These are phyloP conservation scores for Schizopygopsis malacanthus DNA, from an alignment of 2,797 vertebrate species.

Conservation along the genomic window DNA sequence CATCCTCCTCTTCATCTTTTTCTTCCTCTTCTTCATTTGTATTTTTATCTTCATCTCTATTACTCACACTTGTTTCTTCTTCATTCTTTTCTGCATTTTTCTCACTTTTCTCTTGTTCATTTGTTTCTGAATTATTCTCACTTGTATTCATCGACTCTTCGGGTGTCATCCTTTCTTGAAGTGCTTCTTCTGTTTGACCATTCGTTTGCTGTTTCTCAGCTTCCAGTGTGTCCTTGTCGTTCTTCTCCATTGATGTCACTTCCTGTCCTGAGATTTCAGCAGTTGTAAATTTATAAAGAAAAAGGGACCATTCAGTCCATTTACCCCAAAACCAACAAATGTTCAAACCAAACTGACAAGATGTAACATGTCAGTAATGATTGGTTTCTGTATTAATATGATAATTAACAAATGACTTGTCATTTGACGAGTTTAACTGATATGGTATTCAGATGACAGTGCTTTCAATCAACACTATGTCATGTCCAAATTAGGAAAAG, in stretches of 20 bases:
- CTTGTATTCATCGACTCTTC: neutral
- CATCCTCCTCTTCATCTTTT: conserved; percentile 45
- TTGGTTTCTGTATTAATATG: neutral
- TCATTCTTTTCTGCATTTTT: conserved; percentile 50
- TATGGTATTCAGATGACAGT: neutral
- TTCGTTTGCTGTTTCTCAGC: conserved; percentile 59
- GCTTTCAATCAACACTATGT: neutral
- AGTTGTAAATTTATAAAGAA: conserved; percentile 8
- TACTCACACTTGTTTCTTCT: conserved; percentile 69
- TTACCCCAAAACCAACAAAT: neutral
- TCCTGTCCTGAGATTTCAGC: conserved; percentile 40
- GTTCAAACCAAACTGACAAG: neutral
- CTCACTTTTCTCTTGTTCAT: neutral
- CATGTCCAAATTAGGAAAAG: conserved; percentile 11
- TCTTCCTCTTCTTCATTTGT: conserved; percentile 68
- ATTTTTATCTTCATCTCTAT: conserved; percentile 50
- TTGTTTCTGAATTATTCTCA: neutral
- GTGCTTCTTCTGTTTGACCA: conserved; percentile 54
- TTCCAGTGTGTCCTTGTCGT: conserved; percentile 40
- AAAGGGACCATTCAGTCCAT: neutral
- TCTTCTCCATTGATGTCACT: conserved; percentile 54
- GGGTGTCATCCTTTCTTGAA: neutral
- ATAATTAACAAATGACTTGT: neutral
- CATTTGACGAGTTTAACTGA: neutral
- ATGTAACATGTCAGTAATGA: neutral